Evolutionary conservation across 1,140 invertebrate species (phyloP), one percentile per base, ranked within the genome.

Genomic region (Drosophila pallidifrons): DNA sequence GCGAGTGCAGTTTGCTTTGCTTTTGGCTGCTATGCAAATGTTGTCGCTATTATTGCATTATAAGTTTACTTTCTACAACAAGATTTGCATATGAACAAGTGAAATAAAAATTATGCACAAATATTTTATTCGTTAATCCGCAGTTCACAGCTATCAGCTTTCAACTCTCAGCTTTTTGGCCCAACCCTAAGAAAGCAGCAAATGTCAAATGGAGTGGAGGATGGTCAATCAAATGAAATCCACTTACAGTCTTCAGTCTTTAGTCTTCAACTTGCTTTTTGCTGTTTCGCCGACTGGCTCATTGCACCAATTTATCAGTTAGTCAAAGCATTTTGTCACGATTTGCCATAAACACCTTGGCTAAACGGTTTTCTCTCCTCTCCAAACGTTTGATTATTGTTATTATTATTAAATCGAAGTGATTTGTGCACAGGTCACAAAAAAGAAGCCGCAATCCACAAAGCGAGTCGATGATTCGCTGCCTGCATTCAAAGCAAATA

Each of bases 361-460:
- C 13, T 35, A 11, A 83, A 82, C 49, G 68, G 58, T 61, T 69
- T 69, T 59, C 63, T 54, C 57, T 30, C 49, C 35, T 25, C 20
- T 25, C 20, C 20, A 25, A 30, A 13, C 80, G 81, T 71, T 25
- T 82, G 71, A 82, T 83, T 67, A 63, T 89, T 87, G 88, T 83
- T 74, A 87, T 83, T 67, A 66, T 89, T 87, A 87, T 88, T 89
- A 87, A 89, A 87, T 88, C 83, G 74, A 89, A 69, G 77, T 77
- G 79, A 87, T 87, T 89, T 87, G 77, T 75, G 77, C 54, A 51
- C 55, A 55, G 59, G 47, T 70, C 66, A 77, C 80, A 83, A 88
- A 83, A 88, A 88, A 76, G 81, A 77, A 60, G 83, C 85, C 77
- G 82, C 82, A 67, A 25, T 25, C 3, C 20, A 25, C 20, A 25